Evolutionary conservation across 53 echinoderm and acorn worm species (phyloP), one percentile per base, ranked within the genome.

Genomic region (Temnopleurus reevesii): DNA sequence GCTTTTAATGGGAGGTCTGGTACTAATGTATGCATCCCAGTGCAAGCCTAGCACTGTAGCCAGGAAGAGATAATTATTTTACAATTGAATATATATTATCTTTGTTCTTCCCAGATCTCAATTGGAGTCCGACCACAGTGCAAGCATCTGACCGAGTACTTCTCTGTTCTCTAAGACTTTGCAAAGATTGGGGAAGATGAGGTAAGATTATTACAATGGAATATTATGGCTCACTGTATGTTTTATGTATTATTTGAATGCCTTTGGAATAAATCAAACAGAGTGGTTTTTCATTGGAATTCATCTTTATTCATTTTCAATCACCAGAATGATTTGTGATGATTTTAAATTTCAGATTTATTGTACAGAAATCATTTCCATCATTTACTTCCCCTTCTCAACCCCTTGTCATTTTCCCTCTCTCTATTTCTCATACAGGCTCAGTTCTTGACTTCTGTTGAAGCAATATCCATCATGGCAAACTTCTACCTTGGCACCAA

Each of bases 401-500:
- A 5, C 21, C 13, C 34, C 12, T 66, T 21, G 12, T 25, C 34
- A 10, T 43, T 26, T 4, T 10, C 13, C 17, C 6, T 44, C 21
- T 47, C 8, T 81, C n/a, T 77, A 25, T n/a, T 57, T 34, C 26
- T 51, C 27, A 63, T 33, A 10, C 63, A 95, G 96, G 94, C 93
- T 46, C 92, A 94, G 59, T 95, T 94, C 82, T 87, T 95, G 43
- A 90, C 86, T 17, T 92, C 96, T 12, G 91, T 95, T 12, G 96
- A 95, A 80, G 96, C 96, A 12, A 95, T 95, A 23, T 94, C 96
- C 47, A 95, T 95, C 41, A 95, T 95, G 96, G 94, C 92, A 46
- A 95, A 95, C 59, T 95, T 95, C 91, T 95, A 95, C 45, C 86
- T 95, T n/a, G 96, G 96, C 18, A 93, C 96, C 65, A 95, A 95